Evolutionary conservation across 2,113 vertebrate species (phyloP).

Genomic region (Thalassoma bifasciatum): DNA sequence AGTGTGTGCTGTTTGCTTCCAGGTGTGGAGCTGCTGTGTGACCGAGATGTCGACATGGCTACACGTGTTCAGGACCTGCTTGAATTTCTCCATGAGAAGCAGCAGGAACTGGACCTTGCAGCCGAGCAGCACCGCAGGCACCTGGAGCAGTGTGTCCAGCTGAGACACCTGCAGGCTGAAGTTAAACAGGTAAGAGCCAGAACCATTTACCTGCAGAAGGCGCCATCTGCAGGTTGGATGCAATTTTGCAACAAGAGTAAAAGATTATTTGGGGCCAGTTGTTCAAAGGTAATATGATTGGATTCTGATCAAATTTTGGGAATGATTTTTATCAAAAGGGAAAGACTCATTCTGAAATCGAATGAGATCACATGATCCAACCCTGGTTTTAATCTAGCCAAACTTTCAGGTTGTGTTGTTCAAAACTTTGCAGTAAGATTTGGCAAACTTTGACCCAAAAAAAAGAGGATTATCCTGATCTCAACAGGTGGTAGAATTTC

Average conservation of each 20-base stretch:
- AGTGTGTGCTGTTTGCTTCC: neutral
- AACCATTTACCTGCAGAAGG: neutral
- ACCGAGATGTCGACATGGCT: constrained; percentile 97
- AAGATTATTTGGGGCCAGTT: too few relatives aligned
- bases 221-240: constrained; percentile 82
- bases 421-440: too few relatives aligned
- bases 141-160: constrained; percentile 97
- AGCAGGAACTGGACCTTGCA: constrained; percentile 93
- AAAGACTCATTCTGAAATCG: too few relatives aligned
- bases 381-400: too few relatives aligned
- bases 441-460: too few relatives aligned
- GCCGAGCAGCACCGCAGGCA: constrained; percentile 96
- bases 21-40: constrained; percentile 97
- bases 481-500: too few relatives aligned
- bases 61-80: constrained; percentile 95
- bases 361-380: too few relatives aligned
- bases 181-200: constrained; percentile 92
- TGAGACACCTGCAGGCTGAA: constrained; percentile 97
- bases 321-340: too few relatives aligned
- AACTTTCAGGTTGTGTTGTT: too few relatives aligned
- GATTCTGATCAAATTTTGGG: too few relatives aligned
- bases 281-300: too few relatives aligned
- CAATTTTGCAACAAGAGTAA: neutral
- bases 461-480: too few relatives aligned
- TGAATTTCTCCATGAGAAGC: constrained; percentile 98